A percentile compares a stretch with the other conserved stretches of the same genome.
These are phyloP conservation scores for Cancer borealis DNA, from an alignment of 2,888 invertebrate genomes.

Conservation along the genomic window DNA sequence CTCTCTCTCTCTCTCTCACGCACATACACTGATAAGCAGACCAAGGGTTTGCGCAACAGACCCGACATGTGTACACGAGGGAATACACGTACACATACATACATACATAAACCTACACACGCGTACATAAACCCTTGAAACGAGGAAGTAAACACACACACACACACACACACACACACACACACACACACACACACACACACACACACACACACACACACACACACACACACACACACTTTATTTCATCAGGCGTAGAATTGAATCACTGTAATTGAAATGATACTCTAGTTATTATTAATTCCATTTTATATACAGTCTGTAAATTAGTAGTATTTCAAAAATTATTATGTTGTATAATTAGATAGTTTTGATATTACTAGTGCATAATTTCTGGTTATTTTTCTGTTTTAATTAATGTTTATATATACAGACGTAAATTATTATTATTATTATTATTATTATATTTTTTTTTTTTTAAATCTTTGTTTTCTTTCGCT, in stretches of 20 bases:
- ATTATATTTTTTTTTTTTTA: not conserved
- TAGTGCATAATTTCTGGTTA: too few species aligned
- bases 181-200: too few species aligned
- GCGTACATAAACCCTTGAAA: too few species aligned
- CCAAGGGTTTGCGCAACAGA: not conserved
- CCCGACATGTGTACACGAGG: not conserved
- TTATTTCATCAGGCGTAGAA: not conserved
- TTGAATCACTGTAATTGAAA: not conserved
- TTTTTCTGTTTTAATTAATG: too few species aligned
- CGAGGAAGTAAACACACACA: too few species aligned
- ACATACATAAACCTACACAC: too few species aligned
- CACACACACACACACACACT: slow-evolving; percentile 14
- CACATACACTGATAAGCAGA: not conserved
- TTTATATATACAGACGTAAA: too few species aligned
- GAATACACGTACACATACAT: not conserved
- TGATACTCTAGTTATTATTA: not conserved
- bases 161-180: too few species aligned
- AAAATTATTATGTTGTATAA: too few species aligned
- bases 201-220: not conserved
- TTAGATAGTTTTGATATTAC: not conserved
- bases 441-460: too few species aligned
- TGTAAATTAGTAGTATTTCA: not conserved
- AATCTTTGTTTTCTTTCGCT: not conserved
- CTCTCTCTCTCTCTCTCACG: not conserved
- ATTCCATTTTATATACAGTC: not conserved